phyloP scores from a whole-genome alignment of 2,888 invertebrate genomes.

The Chirona hameri region DNA sequence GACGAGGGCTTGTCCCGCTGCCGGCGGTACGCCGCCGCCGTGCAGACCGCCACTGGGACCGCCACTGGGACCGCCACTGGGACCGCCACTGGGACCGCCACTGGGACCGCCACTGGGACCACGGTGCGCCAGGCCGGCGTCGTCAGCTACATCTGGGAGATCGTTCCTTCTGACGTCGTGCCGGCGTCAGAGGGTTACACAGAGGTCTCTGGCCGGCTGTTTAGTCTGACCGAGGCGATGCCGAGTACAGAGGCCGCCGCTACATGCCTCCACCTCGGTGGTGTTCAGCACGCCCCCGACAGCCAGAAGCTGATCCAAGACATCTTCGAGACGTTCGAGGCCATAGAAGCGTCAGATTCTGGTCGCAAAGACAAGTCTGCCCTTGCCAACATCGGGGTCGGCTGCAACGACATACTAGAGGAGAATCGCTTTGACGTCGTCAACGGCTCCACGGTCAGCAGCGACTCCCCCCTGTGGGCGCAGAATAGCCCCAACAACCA shows the following conservation, averaged over 20 bases:
- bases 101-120: too few relatives aligned
- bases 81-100: too few relatives aligned
- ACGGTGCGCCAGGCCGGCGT: not conserved
- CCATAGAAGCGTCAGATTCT: too few relatives aligned
- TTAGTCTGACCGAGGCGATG: not conserved
- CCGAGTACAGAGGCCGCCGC: not conserved
- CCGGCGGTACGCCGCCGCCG: not conserved
- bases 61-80: too few relatives aligned
- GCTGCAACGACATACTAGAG: not conserved
- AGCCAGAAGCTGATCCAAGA: not conserved
- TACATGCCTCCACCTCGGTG: not conserved
- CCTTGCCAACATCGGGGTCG: not conserved
- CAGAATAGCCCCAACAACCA: not conserved
- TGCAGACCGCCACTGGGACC: too few relatives aligned
- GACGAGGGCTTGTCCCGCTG: not conserved
- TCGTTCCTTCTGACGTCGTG: not conserved
- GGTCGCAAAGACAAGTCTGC: too few relatives aligned
- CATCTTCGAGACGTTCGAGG: too few relatives aligned
- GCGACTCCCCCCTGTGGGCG: not conserved
- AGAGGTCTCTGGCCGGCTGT: not conserved
- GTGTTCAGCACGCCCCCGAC: not conserved
- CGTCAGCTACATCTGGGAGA: not conserved
- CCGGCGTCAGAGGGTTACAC: not conserved
- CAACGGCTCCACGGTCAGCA: not conserved
- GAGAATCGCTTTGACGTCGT: not conserved